Evolutionary conservation across 1,140 invertebrate species (phyloP), one percentile per base, ranked within the genome.

Genomic region (Oncopodura yosiiana): DNA sequence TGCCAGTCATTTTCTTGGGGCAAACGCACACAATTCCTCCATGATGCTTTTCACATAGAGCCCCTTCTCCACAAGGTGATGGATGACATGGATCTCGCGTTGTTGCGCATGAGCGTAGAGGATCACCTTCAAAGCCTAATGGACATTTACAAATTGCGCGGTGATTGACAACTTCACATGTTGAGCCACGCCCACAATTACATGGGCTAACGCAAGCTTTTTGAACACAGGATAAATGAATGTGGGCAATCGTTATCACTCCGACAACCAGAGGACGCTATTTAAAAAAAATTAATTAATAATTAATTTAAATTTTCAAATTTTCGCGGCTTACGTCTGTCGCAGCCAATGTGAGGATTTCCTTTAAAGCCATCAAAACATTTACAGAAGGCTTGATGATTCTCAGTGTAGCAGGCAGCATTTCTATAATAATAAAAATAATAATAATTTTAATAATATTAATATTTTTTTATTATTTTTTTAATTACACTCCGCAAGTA

Each of bases 1-100:
- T 90, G 70, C 89, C 88, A 11, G 87, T 92, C 49, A 86, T 74
- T 61, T 87, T 86, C 68, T 87, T 86, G 0, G 87, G 87, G 69
- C 89, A 94, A 70, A 80, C 88, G 66, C 89, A 91, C 60, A 92
- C 86, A 1, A 86, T 86, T 71, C 82, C 85, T 56, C 86, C 86
- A 63, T 86, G 81, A 64, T 89, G 84, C 36, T 82, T 75, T 73
- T 92, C 86, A 68, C 89, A 92, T 39, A 85, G 69, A 9, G 89
- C 87, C 65, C 85, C 82, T 1, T 79, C 69, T 16, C 87, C 89
- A 69, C 88, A 93, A 18, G 87, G 87, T 71, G 86, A 87, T 21
- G 84, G 84, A 57, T 81, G 71, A 66, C 87, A 90, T 11, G 84
- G 83, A 71, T 87, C 81, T 39, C 71, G 68, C 18, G 70, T 68